Percentiles rank a stretch among this genome's conserved stretches.
These are phyloP conservation scores for Phainopepla nitens DNA, from an alignment of 2,113 vertebrate genomes.

Conservation along the genomic window DNA sequence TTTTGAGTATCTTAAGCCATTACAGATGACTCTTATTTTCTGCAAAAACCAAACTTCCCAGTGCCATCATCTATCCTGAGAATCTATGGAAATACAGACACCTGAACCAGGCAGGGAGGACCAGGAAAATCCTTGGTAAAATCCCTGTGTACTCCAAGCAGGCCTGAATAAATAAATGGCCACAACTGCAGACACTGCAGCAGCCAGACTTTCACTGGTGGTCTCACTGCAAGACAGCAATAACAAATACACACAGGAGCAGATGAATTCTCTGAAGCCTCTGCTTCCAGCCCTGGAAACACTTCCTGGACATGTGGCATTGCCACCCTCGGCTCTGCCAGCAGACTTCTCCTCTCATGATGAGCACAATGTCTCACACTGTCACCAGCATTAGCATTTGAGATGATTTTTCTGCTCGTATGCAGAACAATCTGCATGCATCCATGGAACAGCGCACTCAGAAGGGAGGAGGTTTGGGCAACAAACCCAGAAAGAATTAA, in stretches of 20 bases:
- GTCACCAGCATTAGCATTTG: neutral
- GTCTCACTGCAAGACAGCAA: neutral
- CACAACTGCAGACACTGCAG: rapidly evolving
- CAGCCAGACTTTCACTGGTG: rapidly evolving
- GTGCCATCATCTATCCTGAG: neutral
- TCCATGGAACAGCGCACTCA: neutral
- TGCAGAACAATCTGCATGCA: too few species aligned
- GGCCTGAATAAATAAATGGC: neutral
- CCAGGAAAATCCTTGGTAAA: neutral
- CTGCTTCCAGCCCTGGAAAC: neutral
- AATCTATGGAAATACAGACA: neutral
- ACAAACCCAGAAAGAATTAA: neutral
- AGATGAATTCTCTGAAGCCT: neutral
- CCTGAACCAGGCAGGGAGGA: neutral
- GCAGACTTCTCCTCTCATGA: neutral
- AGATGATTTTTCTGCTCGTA: neutral
- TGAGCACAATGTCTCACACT: neutral
- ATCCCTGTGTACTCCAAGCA: neutral
- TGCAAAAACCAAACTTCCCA: neutral
- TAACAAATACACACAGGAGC: neutral
- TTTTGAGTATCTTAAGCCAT: neutral
- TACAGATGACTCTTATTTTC: neutral
- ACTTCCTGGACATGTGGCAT: rapidly evolving
- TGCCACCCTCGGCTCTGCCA: neutral
- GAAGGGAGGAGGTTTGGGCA: neutral